These are phyloP conservation scores for Hoplodrina blanda DNA, from an alignment of 2,888 invertebrate genomes.

Conservation along the genomic window DNA sequence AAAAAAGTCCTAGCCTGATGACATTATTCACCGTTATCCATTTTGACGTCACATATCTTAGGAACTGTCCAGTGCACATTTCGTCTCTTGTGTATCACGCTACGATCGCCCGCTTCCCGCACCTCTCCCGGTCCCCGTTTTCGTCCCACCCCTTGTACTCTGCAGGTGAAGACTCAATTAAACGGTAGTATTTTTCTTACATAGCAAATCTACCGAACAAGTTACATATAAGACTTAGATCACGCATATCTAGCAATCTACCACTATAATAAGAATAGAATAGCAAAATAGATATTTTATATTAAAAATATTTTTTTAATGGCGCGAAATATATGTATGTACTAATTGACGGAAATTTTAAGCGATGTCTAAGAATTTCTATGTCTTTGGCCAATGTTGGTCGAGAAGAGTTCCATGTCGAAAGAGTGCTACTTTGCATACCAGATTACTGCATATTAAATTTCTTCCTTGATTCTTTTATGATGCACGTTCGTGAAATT, in stretches of 20 bases:
- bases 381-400: no score
- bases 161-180: no score
- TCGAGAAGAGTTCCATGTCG: background rate
- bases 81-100: no score
- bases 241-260: conserved; percentile 45
- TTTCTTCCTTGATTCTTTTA: no score
- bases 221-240: conserved; percentile 3
- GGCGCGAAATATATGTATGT: conserved; percentile 39
- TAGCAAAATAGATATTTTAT: conserved; percentile 53
- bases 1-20: no score
- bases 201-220: conserved; percentile 27
- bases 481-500: background rate
- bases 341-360: conserved; percentile 56
- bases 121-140: no score
- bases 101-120: no score
- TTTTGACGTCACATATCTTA: no score
- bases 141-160: no score
- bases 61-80: no score
- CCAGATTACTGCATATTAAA: background rate
- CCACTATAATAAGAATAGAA: conserved; percentile 27
- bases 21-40: no score
- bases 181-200: background rate
- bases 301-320: conserved; percentile 50
- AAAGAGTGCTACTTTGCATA: background rate
- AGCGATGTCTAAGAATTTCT: conserved; percentile 10